phyloP scores from a whole-genome alignment of 2,888 invertebrate species.

The Thumatha senex region DNA sequence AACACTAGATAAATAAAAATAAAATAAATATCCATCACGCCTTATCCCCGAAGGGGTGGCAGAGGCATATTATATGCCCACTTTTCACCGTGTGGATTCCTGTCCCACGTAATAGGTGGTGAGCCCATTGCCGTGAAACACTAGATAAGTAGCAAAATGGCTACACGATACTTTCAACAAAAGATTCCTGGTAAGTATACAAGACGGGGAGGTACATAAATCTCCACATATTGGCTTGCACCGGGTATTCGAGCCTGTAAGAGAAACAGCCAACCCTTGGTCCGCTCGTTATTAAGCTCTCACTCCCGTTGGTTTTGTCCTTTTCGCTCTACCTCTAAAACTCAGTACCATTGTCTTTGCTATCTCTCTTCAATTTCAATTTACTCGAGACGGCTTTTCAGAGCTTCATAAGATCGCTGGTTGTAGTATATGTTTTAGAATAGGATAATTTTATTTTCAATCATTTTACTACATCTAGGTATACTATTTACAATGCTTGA shows the following conservation, averaged over 20 bases:
- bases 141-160: constrained; percentile 61
- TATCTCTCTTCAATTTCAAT: constrained; percentile 81
- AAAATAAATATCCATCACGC: too few relatives aligned
- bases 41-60: too few relatives aligned
- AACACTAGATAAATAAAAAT: too few relatives aligned
- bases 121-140: too few relatives aligned
- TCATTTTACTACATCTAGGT: too few relatives aligned
- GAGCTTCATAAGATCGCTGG: constrained; percentile 71
- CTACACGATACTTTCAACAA: constrained; percentile 57
- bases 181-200: constrained; percentile 54
- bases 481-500: too few relatives aligned
- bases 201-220: constrained; percentile 71
- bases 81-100: too few relatives aligned
- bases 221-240: constrained; percentile 78
- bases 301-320: constrained; percentile 66
- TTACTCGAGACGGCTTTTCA: constrained; percentile 83
- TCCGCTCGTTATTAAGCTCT: constrained; percentile 83
- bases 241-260: constrained; percentile 67
- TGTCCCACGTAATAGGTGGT: too few relatives aligned
- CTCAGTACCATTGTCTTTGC: constrained; percentile 38
- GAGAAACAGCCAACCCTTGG: constrained; percentile 83
- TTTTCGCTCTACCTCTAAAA: constrained; percentile 46
- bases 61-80: too few relatives aligned
- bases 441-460: constrained; percentile 2
- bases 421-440: constrained; percentile 33